Evolutionary conservation across 2,797 vertebrate species (phyloP).

Genomic region (Taenioides sp.): DNA sequence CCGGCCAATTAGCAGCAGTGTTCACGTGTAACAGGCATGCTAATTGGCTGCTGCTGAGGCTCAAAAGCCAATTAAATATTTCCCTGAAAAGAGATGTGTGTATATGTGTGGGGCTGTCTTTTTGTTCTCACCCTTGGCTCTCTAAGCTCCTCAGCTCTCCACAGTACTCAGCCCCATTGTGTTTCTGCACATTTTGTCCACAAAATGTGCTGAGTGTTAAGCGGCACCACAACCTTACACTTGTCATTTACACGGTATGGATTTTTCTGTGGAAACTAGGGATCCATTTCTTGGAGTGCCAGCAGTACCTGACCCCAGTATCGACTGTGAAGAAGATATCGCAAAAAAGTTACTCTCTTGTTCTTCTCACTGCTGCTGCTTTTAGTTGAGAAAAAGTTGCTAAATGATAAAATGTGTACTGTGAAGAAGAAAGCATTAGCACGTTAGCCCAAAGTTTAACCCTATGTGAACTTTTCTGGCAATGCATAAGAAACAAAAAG

Average conservation of each 20-base stretch:
- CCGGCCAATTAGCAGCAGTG: conserved; percentile 71
- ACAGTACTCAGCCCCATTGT: conserved; percentile 16
- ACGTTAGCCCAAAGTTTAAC: background rate
- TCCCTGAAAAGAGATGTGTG: conserved; percentile 29
- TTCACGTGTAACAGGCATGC: conserved; percentile 71
- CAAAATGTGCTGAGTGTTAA: conserved; percentile 21
- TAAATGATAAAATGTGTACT: background rate
- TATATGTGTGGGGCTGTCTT: conserved; percentile 21
- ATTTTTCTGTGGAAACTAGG: conserved; percentile 15
- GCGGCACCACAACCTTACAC: conserved; percentile 14
- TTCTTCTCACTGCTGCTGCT: conserved; percentile 20
- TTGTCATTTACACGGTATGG: conserved; percentile 27
- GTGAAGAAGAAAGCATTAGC: background rate
- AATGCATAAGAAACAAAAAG: background rate
- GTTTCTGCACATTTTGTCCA: conserved; percentile 17
- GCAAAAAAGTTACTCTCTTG: conserved; percentile 30
- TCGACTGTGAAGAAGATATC: conserved; percentile 40
- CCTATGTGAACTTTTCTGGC: too few species aligned
- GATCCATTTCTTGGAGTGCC: conserved; percentile 27
- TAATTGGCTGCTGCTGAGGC: conserved; percentile 72
- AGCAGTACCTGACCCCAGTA: conserved; percentile 47
- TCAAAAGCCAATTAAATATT: conserved; percentile 76
- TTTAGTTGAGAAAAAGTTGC: background rate
- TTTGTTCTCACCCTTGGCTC: conserved; percentile 33
- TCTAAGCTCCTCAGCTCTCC: conserved; percentile 27